Evolutionary conservation across 2,888 invertebrate species (phyloP), one percentile per base, ranked within the genome.

Genomic region (Pteria penguin): DNA sequence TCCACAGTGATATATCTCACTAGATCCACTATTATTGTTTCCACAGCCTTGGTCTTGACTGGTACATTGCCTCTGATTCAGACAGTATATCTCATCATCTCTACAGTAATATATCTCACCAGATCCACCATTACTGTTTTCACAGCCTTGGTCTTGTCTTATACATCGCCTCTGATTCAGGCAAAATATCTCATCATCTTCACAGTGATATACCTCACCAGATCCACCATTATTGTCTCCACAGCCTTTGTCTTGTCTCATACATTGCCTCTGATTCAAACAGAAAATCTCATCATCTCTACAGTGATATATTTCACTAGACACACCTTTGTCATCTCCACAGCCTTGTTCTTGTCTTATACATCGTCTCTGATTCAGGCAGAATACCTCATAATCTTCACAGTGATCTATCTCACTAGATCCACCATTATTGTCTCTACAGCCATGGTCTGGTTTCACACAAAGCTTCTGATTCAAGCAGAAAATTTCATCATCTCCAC

Each of bases 151-250:
- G 11, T 24, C 24, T 36, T 22, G 52, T 11, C 29, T 4, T 5
- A 75, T 55, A 70, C 75, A 75, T 31, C 24, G 27, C 4, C 58
- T 63, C 5, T 29, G 31, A 2, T 65, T 32, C 26, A 75, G 58
- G 14, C 75, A 75, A n/a, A 75, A 65, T n/a, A 65, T 24, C 27
- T 75, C 57, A 4, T 45, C 58, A 3, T 31, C 63, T 5, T n/a
- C n/a, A 45, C 45, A 45, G 18, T 45, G 45, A 45, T 45, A 18
- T 45, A 18, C 18, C 11, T 45, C 18, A 45, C 18, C 45, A 14
- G 45, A 18, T 45, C 11, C 18, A 18, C 18, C 8, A 45, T 8
- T 8, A 1, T 22, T 22, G 24, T 26, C 32, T 14, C 18, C 26
- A 57, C 68, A 68, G 2, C 5, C 31, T 32, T 26, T 14, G 11